A percentile compares a stretch with the other conserved stretches of the same genome.
These are phyloP conservation scores for Sabatieria punctata DNA, from an alignment of 2,888 invertebrate genomes.

Conservation along the genomic window DNA sequence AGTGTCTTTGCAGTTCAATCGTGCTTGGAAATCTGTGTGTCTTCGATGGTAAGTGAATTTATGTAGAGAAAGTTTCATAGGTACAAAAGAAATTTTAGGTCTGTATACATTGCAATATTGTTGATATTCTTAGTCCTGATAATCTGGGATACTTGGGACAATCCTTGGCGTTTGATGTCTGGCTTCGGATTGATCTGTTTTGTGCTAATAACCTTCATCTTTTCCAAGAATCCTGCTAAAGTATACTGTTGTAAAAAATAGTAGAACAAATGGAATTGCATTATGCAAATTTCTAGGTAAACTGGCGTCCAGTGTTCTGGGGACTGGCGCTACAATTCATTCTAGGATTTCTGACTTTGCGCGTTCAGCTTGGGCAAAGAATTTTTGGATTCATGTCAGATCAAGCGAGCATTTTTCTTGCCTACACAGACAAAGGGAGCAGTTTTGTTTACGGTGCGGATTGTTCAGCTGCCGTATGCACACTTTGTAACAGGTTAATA, in stretches of 20 bases:
- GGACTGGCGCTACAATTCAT: constrained; percentile 64
- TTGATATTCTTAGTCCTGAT: not conserved
- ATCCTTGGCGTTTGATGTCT: not conserved
- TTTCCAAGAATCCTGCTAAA: constrained; percentile 4
- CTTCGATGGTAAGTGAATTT: no score
- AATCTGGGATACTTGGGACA: not conserved
- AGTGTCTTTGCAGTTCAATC: no score
- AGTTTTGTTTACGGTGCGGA: constrained; percentile 58
- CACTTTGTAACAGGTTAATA: no score
- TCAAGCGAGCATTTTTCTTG: constrained; percentile 54
- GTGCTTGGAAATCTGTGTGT: no score
- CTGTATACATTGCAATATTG: not conserved
- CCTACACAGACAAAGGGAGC: constrained; percentile 56
- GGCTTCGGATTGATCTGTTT: not conserved
- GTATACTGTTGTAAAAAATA: no score
- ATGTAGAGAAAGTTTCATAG: not conserved
- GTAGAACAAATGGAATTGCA: no score
- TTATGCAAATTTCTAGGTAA: no score
- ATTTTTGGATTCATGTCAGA: constrained; percentile 48
- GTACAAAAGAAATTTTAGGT: not conserved
- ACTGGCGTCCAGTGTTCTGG: constrained; percentile 56
- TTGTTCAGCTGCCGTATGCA: no score
- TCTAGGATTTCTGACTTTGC: constrained; percentile 62
- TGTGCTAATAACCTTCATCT: not conserved
- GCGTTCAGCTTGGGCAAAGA: constrained; percentile 44